These are phyloP conservation scores for Centrocercus urophasianus DNA, from an alignment of 2,113 vertebrate species.

Conservation along the genomic window DNA sequence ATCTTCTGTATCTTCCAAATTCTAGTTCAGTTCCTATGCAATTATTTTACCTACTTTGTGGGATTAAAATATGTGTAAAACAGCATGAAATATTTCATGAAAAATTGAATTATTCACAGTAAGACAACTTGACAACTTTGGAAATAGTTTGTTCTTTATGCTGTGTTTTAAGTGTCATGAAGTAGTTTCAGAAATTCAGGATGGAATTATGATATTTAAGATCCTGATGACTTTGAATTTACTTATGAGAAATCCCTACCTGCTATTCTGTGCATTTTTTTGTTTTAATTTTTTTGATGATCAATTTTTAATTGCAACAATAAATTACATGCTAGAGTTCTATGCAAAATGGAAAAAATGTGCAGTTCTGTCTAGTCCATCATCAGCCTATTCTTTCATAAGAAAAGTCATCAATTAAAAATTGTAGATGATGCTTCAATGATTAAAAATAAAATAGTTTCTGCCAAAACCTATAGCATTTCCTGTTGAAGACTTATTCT, in stretches of 20 bases:
- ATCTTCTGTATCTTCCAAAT: background rate
- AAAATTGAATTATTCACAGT: background rate
- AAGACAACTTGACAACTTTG: background rate
- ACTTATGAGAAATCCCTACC: background rate
- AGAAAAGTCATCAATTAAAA: background rate
- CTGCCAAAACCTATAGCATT: background rate
- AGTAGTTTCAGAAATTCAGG: background rate
- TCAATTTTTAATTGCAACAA: background rate
- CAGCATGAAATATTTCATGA: background rate
- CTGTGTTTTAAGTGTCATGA: background rate
- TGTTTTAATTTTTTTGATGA: background rate
- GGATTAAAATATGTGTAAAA: background rate
- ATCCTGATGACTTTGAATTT: background rate
- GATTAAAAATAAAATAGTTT: background rate
- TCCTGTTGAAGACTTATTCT: background rate
- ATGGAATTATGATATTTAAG: background rate
- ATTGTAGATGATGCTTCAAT: slow-evolving; percentile 8
- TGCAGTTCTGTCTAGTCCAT: background rate
- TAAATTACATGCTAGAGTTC: background rate
- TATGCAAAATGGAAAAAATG: background rate
- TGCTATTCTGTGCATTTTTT: background rate
- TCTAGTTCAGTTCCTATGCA: background rate
- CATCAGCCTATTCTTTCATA: background rate
- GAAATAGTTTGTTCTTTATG: background rate
- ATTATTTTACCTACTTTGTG: background rate